Evolutionary conservation across 1,140 invertebrate genomes (phyloP).

Genomic region (Pemphigus obesinymphae): DNA sequence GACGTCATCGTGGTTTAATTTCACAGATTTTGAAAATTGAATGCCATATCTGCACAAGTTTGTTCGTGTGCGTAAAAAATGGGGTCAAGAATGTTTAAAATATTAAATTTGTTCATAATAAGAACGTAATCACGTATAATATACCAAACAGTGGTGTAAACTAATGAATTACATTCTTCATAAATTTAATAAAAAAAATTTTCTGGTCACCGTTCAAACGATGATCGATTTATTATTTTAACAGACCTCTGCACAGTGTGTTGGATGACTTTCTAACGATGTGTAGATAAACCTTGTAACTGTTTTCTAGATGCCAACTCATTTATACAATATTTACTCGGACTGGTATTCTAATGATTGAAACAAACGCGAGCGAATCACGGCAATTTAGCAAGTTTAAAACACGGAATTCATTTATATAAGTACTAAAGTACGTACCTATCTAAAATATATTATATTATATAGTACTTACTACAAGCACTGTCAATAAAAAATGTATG

Average conservation of each 20-base stretch:
- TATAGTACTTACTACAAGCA: too few relatives aligned
- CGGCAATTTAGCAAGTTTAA: background rate
- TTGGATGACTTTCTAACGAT: constrained; percentile 8
- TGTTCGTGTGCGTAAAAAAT: background rate
- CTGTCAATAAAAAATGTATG: too few relatives aligned
- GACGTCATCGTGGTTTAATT: too few relatives aligned
- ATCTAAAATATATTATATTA: too few relatives aligned
- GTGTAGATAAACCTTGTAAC: background rate
- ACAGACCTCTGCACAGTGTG: background rate
- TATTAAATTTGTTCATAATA: too few relatives aligned
- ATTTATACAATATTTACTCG: background rate
- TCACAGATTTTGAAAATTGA: background rate
- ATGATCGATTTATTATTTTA: constrained; percentile 34
- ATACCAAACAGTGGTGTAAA: background rate
- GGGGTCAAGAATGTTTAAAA: constrained; percentile 23
- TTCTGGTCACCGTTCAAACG: constrained; percentile 12
- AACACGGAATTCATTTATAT: background rate
- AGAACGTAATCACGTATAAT: background rate
- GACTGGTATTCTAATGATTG: background rate
- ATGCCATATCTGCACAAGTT: background rate
- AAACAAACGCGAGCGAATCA: background rate
- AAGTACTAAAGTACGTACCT: too few relatives aligned
- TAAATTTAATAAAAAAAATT: background rate
- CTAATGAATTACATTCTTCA: background rate
- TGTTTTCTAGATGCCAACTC: background rate